A percentile compares a stretch with the other conserved stretches of the same genome.
Conservation (phyloP, 2,888 invertebrate species). For the Phania funesta region DNA sequence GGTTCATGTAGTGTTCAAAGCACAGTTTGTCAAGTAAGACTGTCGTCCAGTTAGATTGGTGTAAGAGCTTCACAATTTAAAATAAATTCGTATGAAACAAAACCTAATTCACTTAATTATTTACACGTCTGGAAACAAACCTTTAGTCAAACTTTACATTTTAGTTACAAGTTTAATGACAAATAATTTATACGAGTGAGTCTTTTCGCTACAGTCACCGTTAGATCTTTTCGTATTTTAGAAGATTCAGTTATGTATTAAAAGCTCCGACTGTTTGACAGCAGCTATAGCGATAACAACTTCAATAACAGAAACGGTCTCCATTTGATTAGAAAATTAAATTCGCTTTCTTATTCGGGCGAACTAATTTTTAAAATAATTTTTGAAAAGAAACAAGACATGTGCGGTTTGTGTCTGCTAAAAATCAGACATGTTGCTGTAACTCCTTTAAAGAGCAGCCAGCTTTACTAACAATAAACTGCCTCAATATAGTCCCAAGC, state of each 20-base stretch:
- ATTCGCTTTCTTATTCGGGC: slow-evolving; percentile 37
- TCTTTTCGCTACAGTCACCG: slow-evolving; percentile 47
- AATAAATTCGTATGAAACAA: background rate
- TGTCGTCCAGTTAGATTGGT: no score
- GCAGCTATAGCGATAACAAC: background rate
- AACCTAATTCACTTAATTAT: slow-evolving; percentile 1
- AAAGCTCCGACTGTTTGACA: background rate
- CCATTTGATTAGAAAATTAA: slow-evolving; percentile 43
- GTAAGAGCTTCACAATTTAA: no score
- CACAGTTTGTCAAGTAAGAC: no score
- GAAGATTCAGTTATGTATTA: background rate
- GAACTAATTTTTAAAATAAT: background rate
- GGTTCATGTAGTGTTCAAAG: no score
- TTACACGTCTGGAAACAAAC: background rate
- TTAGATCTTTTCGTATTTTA: background rate
- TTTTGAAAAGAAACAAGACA: background rate
- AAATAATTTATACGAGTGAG: slow-evolving; percentile 49
- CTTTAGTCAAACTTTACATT: slow-evolving; percentile 27
- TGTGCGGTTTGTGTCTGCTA: no score
- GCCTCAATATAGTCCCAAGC: slow-evolving; percentile 27
- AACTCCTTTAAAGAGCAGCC: slow-evolving; percentile 7
- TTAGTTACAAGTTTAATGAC: slow-evolving; percentile 38
- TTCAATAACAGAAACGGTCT: slow-evolving; percentile 28
- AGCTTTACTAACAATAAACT: background rate
- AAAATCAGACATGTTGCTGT: background rate